These are phyloP conservation scores for Pseudopipra pipra DNA, from an alignment of 2,113 vertebrate species.

Conservation along the genomic window DNA sequence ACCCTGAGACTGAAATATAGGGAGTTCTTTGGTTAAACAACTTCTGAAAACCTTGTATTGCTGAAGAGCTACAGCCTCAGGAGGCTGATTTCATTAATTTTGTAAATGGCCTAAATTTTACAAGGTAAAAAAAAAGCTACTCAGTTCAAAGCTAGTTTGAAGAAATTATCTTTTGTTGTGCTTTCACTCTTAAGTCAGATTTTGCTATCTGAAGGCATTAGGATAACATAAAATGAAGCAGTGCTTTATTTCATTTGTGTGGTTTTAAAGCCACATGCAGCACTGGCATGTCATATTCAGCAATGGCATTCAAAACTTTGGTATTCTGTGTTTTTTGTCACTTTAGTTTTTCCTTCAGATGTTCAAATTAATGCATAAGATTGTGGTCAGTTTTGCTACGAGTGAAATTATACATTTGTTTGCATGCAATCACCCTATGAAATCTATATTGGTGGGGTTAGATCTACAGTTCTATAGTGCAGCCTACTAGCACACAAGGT, in stretches of 20 bases:
- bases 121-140: not conserved
- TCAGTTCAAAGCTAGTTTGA: not conserved
- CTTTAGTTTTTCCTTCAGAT: not conserved
- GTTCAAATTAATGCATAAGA: not conserved
- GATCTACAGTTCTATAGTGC: not conserved
- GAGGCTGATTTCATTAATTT: not conserved
- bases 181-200: not conserved
- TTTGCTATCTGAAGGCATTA: not conserved
- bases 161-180: not conserved
- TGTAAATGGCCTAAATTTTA: not conserved
- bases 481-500: rapidly evolving
- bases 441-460: not conserved
- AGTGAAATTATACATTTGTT: not conserved
- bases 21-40: not conserved
- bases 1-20: not conserved
- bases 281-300: not conserved
- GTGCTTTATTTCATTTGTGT: not conserved
- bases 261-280: not conserved
- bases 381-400: not conserved
- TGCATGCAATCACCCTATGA: not conserved
- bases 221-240: not conserved
- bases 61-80: not conserved
- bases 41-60: not conserved
- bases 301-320: not conserved
- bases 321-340: not conserved